These are phyloP conservation scores for Paraescarpia echinospica DNA, from an alignment of 1,140 invertebrate species.

Conservation along the genomic window DNA sequence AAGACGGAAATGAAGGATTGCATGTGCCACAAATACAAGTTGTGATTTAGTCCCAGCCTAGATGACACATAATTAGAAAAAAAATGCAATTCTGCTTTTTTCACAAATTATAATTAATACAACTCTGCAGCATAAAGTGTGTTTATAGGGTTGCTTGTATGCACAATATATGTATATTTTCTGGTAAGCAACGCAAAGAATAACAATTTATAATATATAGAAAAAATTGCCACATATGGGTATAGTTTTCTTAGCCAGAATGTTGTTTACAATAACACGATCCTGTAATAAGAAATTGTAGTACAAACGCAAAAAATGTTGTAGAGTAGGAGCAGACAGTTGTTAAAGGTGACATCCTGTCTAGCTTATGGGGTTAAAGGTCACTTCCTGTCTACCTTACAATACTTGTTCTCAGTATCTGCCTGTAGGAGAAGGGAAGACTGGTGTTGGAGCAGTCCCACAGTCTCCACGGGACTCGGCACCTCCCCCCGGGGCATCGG, in stretches of 20 bases:
- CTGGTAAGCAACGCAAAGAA: neutral
- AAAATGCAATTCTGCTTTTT: neutral
- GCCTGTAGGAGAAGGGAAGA: conserved; percentile 7
- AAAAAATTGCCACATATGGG: neutral
- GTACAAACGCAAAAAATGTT: neutral
- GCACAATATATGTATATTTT: neutral
- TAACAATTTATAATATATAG: neutral
- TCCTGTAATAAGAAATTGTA: neutral
- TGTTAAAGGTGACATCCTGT: neutral
- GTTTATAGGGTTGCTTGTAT: neutral
- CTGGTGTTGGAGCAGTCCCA: conserved; percentile 21
- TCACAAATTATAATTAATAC: neutral
- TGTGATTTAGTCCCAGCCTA: neutral
- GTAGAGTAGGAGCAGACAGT: neutral
- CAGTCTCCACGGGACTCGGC: neutral
- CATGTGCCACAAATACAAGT: neutral
- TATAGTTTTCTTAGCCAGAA: neutral
- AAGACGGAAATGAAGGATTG: neutral
- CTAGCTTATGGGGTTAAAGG: neutral
- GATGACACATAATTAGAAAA: neutral
- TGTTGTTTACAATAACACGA: neutral
- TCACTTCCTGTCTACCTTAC: neutral
- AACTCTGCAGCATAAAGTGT: neutral
- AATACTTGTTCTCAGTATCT: conserved; percentile 17
- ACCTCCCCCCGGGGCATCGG: conserved; percentile 14